phyloP scores from a whole-genome alignment of 2,797 vertebrate species.

The Danio albolineatus region DNA sequence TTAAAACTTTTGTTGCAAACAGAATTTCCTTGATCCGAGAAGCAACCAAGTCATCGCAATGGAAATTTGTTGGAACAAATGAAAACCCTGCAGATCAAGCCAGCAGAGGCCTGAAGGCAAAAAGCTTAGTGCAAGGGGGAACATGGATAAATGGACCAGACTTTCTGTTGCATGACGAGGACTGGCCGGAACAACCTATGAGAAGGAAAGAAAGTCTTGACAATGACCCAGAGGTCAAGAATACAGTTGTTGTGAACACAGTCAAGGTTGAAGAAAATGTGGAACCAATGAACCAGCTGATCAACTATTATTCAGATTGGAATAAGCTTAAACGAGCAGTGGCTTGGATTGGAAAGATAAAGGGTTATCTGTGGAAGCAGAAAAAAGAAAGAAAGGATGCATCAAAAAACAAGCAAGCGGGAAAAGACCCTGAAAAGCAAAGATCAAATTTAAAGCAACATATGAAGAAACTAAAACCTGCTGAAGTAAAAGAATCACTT shows the following conservation, averaged over 20 bases:
- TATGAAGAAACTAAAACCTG: constrained; percentile 13
- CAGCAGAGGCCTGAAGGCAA: constrained; percentile 29
- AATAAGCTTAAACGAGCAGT: constrained; percentile 16
- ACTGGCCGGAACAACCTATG: constrained; percentile 21
- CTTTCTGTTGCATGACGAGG: constrained; percentile 10
- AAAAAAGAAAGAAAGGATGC: constrained; percentile 15
- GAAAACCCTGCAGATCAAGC: constrained; percentile 48
- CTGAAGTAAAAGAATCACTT: constrained; percentile 16
- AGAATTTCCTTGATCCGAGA: constrained; percentile 21
- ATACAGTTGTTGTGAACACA: no score
- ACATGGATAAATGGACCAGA: constrained; percentile 41
- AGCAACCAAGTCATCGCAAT: constrained; percentile 32
- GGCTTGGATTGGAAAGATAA: constrained; percentile 31
- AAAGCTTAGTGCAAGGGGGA: not conserved
- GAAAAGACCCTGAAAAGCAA: constrained; percentile 19
- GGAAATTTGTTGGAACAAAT: constrained; percentile 31
- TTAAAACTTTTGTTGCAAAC: not conserved
- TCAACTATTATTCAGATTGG: constrained; percentile 23
- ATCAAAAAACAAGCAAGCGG: constrained; percentile 23
- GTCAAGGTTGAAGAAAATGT: no score
- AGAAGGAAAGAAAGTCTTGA: constrained; percentile 14
- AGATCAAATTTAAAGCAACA: constrained; percentile 22
- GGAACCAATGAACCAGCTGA: constrained; percentile 26
- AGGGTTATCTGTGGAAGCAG: not conserved
- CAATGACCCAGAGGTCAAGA: constrained; percentile 24